Evolutionary conservation across 2,113 vertebrate species (phyloP).

Genomic region (Platichthys stellatus): DNA sequence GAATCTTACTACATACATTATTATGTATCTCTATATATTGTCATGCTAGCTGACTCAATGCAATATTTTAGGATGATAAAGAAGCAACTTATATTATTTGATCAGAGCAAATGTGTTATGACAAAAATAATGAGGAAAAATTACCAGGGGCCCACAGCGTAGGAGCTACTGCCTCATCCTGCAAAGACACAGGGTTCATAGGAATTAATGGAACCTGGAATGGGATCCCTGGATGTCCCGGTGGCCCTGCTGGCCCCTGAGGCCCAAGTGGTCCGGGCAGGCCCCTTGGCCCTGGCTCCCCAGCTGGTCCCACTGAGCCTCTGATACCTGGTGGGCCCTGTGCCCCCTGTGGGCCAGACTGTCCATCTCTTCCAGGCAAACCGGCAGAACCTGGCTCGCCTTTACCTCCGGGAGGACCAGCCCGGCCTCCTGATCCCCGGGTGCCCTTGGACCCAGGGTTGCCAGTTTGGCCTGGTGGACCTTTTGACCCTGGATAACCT

Average conservation of each 20-base stretch:
- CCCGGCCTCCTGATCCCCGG: conserved; percentile 93
- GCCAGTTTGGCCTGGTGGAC: conserved; percentile 89
- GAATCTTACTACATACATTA: too few relatives aligned
- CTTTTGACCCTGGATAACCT: conserved; percentile 89
- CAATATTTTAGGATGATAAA: neutral
- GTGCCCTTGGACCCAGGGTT: conserved; percentile 91
- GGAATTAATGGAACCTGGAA: conserved; percentile 67
- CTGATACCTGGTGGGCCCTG: conserved; percentile 88
- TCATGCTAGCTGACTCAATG: too few relatives aligned
- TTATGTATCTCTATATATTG: too few relatives aligned
- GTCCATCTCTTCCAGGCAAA: conserved; percentile 89
- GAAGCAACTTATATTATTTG: neutral
- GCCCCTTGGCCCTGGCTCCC: conserved; percentile 88
- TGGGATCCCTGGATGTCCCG: conserved; percentile 85
- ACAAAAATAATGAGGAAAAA: neutral
- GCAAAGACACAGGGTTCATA: conserved; percentile 80
- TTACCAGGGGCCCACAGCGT: conserved; percentile 71
- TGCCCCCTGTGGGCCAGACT: conserved; percentile 86
- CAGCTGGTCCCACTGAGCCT: conserved; percentile 88
- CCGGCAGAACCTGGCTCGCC: conserved; percentile 90
- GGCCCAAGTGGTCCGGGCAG: conserved; percentile 86
- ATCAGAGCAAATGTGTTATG: neutral
- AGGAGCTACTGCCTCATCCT: conserved; percentile 73
- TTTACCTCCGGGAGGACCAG: conserved; percentile 87
- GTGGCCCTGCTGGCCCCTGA: conserved; percentile 86